Evolutionary conservation across 2,797 vertebrate genomes (phyloP).

Genomic region (Chiloscyllium punctatum): DNA sequence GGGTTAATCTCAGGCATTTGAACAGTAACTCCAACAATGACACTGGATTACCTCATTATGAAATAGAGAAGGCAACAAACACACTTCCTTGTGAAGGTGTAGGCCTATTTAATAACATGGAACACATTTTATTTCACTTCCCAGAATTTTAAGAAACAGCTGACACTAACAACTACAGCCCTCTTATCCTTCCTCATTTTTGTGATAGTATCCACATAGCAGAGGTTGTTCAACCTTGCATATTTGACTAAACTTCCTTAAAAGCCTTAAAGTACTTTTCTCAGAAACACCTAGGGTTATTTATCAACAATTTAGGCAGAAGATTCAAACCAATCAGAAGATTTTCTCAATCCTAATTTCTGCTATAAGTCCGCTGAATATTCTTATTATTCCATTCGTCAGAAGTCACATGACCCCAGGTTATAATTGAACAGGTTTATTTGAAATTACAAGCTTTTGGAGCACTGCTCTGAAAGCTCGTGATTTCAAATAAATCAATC

Average conservation of each 20-base stretch:
- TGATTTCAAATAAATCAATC: too few relatives aligned
- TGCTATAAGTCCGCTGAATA: background rate
- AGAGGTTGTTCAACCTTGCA: background rate
- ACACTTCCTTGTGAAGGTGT: background rate
- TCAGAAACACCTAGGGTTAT: background rate
- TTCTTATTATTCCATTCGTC: background rate
- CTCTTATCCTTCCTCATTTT: background rate
- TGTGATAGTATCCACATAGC: background rate
- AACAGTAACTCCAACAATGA: too few relatives aligned
- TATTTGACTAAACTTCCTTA: background rate
- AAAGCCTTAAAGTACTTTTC: background rate
- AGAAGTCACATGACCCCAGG: too few relatives aligned
- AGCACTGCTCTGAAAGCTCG: too few relatives aligned
- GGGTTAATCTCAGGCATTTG: too few relatives aligned
- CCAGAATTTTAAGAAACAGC: background rate
- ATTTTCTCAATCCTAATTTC: background rate
- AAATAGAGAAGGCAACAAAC: too few relatives aligned
- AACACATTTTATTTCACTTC: background rate
- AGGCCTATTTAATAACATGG: background rate
- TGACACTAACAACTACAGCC: background rate
- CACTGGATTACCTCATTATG: too few relatives aligned
- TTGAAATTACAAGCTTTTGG: too few relatives aligned
- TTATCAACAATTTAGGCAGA: background rate
- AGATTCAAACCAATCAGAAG: too few relatives aligned
- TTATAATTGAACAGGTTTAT: too few relatives aligned